Evolutionary conservation across 2,888 invertebrate genomes (phyloP).

Genomic region (Oegoconia quadripuncta): DNA sequence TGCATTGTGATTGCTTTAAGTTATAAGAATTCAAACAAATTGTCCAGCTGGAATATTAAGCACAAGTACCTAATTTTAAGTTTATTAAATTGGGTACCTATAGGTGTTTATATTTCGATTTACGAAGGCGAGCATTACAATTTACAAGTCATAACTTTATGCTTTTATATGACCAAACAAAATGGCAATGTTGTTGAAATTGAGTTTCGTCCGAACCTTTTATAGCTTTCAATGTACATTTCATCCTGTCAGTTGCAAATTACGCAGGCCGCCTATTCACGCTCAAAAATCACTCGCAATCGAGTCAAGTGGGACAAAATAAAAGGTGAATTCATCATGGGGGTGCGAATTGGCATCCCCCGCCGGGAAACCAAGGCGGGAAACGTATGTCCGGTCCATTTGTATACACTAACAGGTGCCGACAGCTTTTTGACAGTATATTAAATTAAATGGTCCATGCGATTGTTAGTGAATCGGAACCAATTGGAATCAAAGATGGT

Average conservation of each 20-base stretch:
- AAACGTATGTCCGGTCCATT: slow-evolving; percentile 75
- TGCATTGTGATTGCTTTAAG: slow-evolving; percentile 39
- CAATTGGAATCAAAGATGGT: slow-evolving; percentile 19
- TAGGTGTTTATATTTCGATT: no score
- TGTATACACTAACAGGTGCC: slow-evolving; percentile 70
- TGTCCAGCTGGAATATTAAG: no score
- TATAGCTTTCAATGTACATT: slow-evolving; percentile 72
- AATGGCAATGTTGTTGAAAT: slow-evolving; percentile 50
- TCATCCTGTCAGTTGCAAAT: slow-evolving; percentile 73
- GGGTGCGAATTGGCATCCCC: slow-evolving; percentile 61
- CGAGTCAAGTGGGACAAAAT: slow-evolving; percentile 75
- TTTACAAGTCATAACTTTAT: slow-evolving; percentile 9
- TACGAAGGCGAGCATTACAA: no score
- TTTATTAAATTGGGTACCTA: no score
- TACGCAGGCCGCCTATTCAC: slow-evolving; percentile 73
- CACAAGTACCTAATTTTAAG: no score
- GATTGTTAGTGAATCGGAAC: slow-evolving; percentile 40
- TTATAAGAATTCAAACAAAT: no score
- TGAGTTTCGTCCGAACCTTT: slow-evolving; percentile 68
- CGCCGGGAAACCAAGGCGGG: slow-evolving; percentile 63
- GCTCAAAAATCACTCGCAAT: slow-evolving; percentile 76
- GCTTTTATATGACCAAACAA: slow-evolving; percentile 29
- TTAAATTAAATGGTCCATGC: slow-evolving; percentile 65
- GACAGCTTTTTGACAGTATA: slow-evolving; percentile 69
- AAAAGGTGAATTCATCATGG: slow-evolving; percentile 74